Percentiles rank a stretch among this genome's conserved stretches.
Conservation (phyloP, 2,888 invertebrate species). For the Lydus trimaculatus region DNA sequence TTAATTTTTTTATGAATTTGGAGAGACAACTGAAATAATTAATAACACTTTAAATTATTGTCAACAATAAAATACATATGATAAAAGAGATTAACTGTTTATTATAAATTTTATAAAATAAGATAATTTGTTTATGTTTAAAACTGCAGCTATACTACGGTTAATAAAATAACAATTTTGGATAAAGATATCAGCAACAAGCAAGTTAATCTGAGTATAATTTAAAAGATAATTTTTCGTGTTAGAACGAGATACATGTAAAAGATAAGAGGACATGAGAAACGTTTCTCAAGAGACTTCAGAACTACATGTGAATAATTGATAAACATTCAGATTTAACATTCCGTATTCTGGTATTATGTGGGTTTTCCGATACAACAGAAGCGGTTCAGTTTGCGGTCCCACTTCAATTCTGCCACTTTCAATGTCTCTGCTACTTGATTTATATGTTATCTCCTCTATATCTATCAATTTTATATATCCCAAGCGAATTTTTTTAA, state of each 20-base stretch:
- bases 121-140: too few relatives aligned
- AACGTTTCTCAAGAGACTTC: constrained; percentile 49
- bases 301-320: constrained; percentile 56
- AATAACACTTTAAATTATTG: background rate
- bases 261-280: constrained; percentile 48
- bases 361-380: constrained; percentile 49
- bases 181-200: constrained; percentile 6
- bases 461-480: constrained; percentile 52
- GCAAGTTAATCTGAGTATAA: constrained; percentile 4
- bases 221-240: constrained; percentile 41
- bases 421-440: constrained; percentile 44
- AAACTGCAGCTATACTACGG: background rate
- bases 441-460: constrained; percentile 51
- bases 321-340: constrained; percentile 56
- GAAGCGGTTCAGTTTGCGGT: constrained; percentile 38
- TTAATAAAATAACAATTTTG: constrained; percentile 8
- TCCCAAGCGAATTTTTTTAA: constrained; percentile 26
- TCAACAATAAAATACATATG: background rate
- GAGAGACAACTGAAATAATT: background rate
- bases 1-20: constrained; percentile 5
- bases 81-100: background rate
- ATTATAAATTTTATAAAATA: background rate
- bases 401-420: constrained; percentile 38
- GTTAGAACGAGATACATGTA: constrained; percentile 48
- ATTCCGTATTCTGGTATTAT: constrained; percentile 52